Base-by-base conservation (phyloP, 2,113 vertebrate species). In the Oophaga pumilio region DNA sequence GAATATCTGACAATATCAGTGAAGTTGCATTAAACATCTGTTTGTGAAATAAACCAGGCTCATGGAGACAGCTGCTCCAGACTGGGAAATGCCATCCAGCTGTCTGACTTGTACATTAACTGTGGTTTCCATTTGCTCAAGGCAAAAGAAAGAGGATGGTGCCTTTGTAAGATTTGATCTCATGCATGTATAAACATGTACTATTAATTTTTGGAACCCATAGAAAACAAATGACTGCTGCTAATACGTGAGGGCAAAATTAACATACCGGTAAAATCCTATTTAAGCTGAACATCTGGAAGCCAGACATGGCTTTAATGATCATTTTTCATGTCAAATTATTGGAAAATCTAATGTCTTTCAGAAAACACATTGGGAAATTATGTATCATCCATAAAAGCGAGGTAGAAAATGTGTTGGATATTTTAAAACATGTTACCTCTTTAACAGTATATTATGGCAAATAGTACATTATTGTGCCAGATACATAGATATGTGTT, bases 1-100 rank as follows among this genome's bases (percentile, higher is more conserved):
- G 64, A 92, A 90, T 93, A 93, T 90, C 53, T 91, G 93, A 92
- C 91, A 92, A 89, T 87, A 89, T 80, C 88, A 89, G 84, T 76
- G 84, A 92, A 95, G 91, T 94, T 89, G 93, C 93, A 94, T 94
- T 93, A 94, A 95, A 94, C 94, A 95, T 94, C 93, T 95, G 94
- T 92, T 94, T 94, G 88, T 91, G 93, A 93, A 95, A 93, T 89
- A 95, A 94, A 91, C 91, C 80, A 22, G 89, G 91, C 88, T 87
- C 85, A 89, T 89, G 78, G 89, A 92, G 94, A 92, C 93, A 95
- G 94, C 93, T 95, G 94, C 89, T 91, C 89, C 89, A 0, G 8
- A 93, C 93, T 88, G 90, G 91, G 87, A 93, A 93, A 94, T 91
- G 93, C 82, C 89, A 88, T 91, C 90, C 93, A 95, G 93, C 93